phyloP scores from a whole-genome alignment of 2,888 invertebrate genomes.

The Spilarctia lutea region DNA sequence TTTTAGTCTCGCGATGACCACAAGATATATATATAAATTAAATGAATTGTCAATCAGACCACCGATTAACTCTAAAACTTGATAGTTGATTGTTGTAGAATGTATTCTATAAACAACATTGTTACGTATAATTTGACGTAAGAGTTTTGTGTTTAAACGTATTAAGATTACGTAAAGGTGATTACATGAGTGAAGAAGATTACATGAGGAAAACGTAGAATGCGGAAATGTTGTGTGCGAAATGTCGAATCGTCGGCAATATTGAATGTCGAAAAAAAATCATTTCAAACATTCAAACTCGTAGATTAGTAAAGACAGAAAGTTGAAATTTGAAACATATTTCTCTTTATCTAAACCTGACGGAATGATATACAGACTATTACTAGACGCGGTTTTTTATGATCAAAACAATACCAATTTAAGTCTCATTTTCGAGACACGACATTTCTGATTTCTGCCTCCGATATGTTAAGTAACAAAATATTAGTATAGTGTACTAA shows the following conservation, averaged over 20 bases:
- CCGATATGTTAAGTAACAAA: not conserved
- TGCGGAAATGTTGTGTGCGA: too few relatives aligned
- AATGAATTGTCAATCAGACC: not conserved
- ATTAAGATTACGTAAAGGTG: not conserved
- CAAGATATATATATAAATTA: not conserved
- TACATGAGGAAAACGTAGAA: not conserved
- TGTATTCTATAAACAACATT: not conserved
- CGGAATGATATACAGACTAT: too few relatives aligned
- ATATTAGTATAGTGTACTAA: not conserved
- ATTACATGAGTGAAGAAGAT: too few relatives aligned
- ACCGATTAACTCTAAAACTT: not conserved
- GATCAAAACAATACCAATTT: too few relatives aligned
- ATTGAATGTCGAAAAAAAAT: too few relatives aligned
- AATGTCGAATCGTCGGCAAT: too few relatives aligned
- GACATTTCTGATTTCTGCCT: too few relatives aligned
- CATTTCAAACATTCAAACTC: too few relatives aligned
- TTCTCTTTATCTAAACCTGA: too few relatives aligned
- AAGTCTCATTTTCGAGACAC: too few relatives aligned
- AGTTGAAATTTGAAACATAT: too few relatives aligned
- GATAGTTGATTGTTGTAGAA: not conserved
- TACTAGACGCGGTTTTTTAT: too few relatives aligned
- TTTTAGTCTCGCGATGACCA: not conserved
- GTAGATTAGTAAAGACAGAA: not conserved
- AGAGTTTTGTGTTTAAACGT: not conserved
- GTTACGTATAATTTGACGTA: constrained; percentile 4